Evolutionary conservation across 2,113 vertebrate species (phyloP), one percentile per base, ranked within the genome.

Genomic region (Tychaedon coryphoeus): DNA sequence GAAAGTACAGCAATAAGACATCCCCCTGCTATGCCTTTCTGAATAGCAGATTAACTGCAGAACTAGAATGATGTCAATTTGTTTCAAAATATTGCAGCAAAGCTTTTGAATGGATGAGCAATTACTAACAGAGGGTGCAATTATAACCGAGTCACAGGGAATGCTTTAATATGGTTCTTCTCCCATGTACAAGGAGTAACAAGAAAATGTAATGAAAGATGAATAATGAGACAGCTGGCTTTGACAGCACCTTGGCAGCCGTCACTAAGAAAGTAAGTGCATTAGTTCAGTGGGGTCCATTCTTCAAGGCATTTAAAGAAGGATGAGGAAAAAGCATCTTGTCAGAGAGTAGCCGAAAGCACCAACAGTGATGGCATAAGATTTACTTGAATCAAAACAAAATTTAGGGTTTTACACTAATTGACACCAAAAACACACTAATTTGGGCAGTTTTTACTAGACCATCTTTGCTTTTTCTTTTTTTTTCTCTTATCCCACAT

Each of bases 81-180:
- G 92, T 97, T 97, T 97, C 86, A 96, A 97, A 97, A 98, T 97
- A 97, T 97, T 97, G 92, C 96, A 95, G 91, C 93, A 93, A 96
- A 96, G 90, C 93, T 96, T 98, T 95, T 96, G 90, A 97, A 96
- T 92, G 96, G 95, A 97, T 95, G 94, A 97, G 92, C 96, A 96
- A 95, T 96, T 96, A 96, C 95, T 95, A 97, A 97, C 95, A 92
- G 88, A 86, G 87, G 87, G 65, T 80, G 89, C 86, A 84, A 92
- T 97, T 96, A 96, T 86, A 97, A 96, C 42, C 1, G 28, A 92
- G 89, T 90, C 87, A 78, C 40, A 95, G 88, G 95, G 42, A 93
- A 96, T 61, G 78, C 74, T 97, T 85, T 82, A 89, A 87, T 92
- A 93, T 61, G 82, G 64, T 89, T 96, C 88, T 97, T 93, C 92